A percentile compares a stretch with the other conserved stretches of the same genome.
These are phyloP conservation scores for Rhabdornis inornatus DNA, from an alignment of 2,113 vertebrate species.

Conservation along the genomic window DNA sequence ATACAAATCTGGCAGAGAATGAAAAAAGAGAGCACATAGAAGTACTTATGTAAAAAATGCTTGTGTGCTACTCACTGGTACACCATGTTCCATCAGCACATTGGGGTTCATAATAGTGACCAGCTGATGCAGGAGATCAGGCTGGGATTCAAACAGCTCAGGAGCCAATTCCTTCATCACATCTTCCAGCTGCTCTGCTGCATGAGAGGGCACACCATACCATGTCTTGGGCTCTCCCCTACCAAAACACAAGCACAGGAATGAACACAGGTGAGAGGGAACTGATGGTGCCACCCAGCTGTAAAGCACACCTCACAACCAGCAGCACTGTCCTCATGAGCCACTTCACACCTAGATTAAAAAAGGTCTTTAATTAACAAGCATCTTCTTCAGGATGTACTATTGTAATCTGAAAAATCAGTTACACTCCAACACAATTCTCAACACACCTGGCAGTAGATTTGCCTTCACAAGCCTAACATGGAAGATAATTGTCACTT, in stretches of 20 bases:
- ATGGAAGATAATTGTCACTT: background rate
- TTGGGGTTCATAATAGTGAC: slow-evolving; percentile 99
- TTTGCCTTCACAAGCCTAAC: background rate
- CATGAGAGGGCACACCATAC: slow-evolving; percentile 95
- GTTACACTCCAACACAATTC: background rate
- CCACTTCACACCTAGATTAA: background rate
- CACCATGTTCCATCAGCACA: slow-evolving; percentile 94
- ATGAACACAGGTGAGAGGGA: background rate
- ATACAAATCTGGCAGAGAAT: background rate
- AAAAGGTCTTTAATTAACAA: background rate
- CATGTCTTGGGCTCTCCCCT: slow-evolving; percentile 99
- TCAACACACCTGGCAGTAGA: background rate
- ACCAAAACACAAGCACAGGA: background rate
- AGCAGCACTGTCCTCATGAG: background rate
- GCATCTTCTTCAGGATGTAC: background rate
- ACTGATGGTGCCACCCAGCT: background rate
- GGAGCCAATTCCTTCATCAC: slow-evolving; percentile 97
- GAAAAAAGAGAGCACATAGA: background rate
- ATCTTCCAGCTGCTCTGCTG: slow-evolving; percentile 92
- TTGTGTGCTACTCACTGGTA: slow-evolving; percentile 82
- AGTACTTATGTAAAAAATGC: background rate
- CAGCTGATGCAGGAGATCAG: slow-evolving; percentile 94
- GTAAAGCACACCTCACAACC: background rate
- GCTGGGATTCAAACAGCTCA: slow-evolving; percentile 95
- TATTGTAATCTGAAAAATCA: background rate